Base-by-base conservation (phyloP, 2,888 invertebrate genomes). In the Acrocyrtus sp. region DNA sequence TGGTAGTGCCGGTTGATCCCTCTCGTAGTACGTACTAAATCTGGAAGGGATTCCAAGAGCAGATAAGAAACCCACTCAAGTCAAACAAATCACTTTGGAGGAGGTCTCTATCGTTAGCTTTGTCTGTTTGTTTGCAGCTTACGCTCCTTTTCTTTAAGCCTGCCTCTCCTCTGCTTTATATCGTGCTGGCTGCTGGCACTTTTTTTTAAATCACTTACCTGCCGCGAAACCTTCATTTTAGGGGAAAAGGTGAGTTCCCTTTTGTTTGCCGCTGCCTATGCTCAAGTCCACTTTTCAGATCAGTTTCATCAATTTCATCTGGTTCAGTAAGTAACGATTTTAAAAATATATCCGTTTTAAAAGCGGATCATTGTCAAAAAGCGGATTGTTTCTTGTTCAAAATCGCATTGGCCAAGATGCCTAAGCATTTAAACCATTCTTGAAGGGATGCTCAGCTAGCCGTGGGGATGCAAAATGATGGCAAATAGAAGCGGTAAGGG, bases 331-430 rank as follows among this genome's bases (percentile, higher is more conserved):
- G 56, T 61, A 61, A 47, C 21, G 66, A 34, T 34, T 34, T 34
- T 50, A 61, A 67, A 66, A 72, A 58, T 60, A 65, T 53, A 47
- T 58, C 51, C 63, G 47, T 54, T 61, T 61, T 56, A 45, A 72
- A 72, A 66, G 66, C 72, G 66, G 72, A 72, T 72, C 69, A 62
- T 56, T 54, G 56, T 63, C 70, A 63, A 70, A n/a, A 51, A 72
- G 72, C 66, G 72, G 72, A 72, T 72, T 66, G 66, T 62, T 66
- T 45, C 15, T 45, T 72, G 24, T 15, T 45, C 15, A 51, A 51
- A 48, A 48, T 19, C 17, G 17, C 21, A 48, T 48, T 48, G 21
- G n/a, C n/a, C n/a, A n/a, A n/a, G n/a, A n/a, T n/a, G n/a, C n/a
- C n/a, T n/a, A n/a, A n/a, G n/a, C n/a, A n/a, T n/a, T n/a, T n/a